Percentiles rank a stretch among this genome's conserved stretches.
These are phyloP conservation scores for Lordiphosa mommai DNA, from an alignment of 1,140 invertebrate genomes.

Conservation along the genomic window DNA sequence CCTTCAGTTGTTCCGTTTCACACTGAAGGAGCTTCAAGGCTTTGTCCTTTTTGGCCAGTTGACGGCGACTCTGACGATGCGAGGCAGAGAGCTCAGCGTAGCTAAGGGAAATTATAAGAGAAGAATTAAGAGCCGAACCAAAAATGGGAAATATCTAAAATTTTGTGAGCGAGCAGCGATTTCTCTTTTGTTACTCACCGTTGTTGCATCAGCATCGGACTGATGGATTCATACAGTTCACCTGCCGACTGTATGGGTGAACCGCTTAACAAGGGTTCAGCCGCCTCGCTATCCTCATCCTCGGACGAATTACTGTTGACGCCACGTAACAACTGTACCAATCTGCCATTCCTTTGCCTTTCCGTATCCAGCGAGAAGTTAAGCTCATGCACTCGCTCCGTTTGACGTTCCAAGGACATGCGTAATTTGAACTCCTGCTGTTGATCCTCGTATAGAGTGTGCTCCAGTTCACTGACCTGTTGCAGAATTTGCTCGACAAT, in stretches of 20 bases:
- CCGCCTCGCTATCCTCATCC: constrained; percentile 28
- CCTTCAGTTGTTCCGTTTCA: constrained; percentile 47
- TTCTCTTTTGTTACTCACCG: constrained; percentile 34
- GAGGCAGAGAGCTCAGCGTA: constrained; percentile 61
- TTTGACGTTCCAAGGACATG: constrained; percentile 49
- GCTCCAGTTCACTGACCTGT: constrained; percentile 56
- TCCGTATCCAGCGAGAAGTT: constrained; percentile 53
- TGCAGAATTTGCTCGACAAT: constrained; percentile 46
- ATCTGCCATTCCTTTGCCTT: constrained; percentile 45
- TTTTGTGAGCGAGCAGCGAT: no score
- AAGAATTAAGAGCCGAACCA: no score
- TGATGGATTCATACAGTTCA: constrained; percentile 48
- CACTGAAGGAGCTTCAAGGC: constrained; percentile 41
- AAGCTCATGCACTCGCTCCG: constrained; percentile 51
- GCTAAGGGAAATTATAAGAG: constrained; percentile 11
- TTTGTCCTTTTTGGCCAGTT: constrained; percentile 59
- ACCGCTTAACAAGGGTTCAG: neutral
- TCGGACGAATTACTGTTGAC: constrained; percentile 28
- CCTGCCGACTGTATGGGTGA: constrained; percentile 8
- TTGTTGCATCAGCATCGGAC: constrained; percentile 73
- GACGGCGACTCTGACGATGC: constrained; percentile 52
- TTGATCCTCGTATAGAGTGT: constrained; percentile 63
- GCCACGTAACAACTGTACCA: constrained; percentile 54
- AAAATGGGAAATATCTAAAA: no score
- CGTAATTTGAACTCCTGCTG: constrained; percentile 63